These are phyloP conservation scores for Cichladusa arquata DNA, from an alignment of 2,113 vertebrate genomes.

Conservation along the genomic window DNA sequence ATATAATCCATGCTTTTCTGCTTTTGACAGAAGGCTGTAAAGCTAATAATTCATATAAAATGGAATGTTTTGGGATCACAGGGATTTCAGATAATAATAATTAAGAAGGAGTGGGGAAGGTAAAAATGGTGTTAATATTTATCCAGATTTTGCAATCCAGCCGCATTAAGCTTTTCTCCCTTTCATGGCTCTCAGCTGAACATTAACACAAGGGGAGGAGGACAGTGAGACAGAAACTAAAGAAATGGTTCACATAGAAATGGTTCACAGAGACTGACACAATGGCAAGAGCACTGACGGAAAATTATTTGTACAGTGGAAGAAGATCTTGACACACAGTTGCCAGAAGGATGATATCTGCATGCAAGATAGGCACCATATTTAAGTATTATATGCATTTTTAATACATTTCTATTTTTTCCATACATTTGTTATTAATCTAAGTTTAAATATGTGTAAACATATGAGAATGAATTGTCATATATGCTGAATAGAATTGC, in stretches of 20 bases:
- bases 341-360: not conserved
- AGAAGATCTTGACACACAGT: not conserved
- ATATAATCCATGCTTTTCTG: not conserved
- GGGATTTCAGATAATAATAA: not conserved
- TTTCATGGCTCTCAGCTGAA: not conserved
- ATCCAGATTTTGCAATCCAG: not conserved
- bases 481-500: not conserved
- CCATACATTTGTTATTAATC: not conserved
- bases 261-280: not conserved
- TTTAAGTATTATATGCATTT: not conserved
- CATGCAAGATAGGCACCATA: not conserved
- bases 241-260: not conserved
- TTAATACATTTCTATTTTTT: not conserved
- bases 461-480: not conserved
- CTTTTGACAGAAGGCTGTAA: not conserved
- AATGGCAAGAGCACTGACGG: not conserved
- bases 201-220: not conserved
- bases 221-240: not conserved
- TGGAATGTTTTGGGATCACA: not conserved
- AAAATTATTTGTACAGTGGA: not conserved
- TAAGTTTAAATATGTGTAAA: not conserved
- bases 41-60: not conserved
- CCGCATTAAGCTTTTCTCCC: not conserved
- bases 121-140: not conserved
- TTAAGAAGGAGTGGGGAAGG: not conserved